Percentiles rank a stretch among this genome's conserved stretches.
Evolutionary conservation across 37 sponge, comb jelly and placozoan genomes (phyloP).

Genomic region (Oopsacas minuta): DNA sequence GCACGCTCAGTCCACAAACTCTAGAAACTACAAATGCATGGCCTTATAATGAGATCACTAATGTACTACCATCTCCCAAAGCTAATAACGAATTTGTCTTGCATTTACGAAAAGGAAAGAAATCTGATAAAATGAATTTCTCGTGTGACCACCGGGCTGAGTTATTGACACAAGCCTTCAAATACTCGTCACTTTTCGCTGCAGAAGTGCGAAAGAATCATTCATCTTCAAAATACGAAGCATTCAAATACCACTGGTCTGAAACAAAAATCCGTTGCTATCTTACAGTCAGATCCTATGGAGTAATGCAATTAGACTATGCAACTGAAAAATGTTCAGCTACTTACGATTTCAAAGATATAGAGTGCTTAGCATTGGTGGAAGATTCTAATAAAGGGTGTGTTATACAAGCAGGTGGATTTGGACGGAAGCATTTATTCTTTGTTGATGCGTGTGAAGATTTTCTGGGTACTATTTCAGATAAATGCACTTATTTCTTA

Average conservation of each 20-base stretch:
- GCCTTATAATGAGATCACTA: slow-evolving; percentile 81
- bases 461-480: slow-evolving; percentile 33
- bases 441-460: slow-evolving; percentile 55
- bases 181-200: slow-evolving; percentile 19
- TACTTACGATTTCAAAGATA: slow-evolving; percentile 86
- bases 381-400: slow-evolving; percentile 76
- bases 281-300: slow-evolving; percentile 39
- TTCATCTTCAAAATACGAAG: slow-evolving; percentile 37
- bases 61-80: slow-evolving; percentile 68
- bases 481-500: slow-evolving; percentile 4
- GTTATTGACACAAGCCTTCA: slow-evolving; percentile 66
- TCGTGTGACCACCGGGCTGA: slow-evolving; percentile 80
- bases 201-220: background rate
- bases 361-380: slow-evolving; percentile 60
- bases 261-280: slow-evolving; percentile 38
- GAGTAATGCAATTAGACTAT: slow-evolving; percentile 44
- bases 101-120: slow-evolving; percentile 64
- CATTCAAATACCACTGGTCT: slow-evolving; percentile 75
- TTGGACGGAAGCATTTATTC: slow-evolving; percentile 72
- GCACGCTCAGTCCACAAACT: slow-evolving; percentile 76
- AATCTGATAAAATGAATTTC: slow-evolving; percentile 75
- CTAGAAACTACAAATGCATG: slow-evolving; percentile 84
- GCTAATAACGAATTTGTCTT: slow-evolving; percentile 86
- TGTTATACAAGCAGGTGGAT: slow-evolving; percentile 53
- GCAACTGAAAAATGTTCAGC: slow-evolving; percentile 30